phyloP scores from a whole-genome alignment of 2,113 vertebrate genomes.

The Emydocephalus ijimae region DNA sequence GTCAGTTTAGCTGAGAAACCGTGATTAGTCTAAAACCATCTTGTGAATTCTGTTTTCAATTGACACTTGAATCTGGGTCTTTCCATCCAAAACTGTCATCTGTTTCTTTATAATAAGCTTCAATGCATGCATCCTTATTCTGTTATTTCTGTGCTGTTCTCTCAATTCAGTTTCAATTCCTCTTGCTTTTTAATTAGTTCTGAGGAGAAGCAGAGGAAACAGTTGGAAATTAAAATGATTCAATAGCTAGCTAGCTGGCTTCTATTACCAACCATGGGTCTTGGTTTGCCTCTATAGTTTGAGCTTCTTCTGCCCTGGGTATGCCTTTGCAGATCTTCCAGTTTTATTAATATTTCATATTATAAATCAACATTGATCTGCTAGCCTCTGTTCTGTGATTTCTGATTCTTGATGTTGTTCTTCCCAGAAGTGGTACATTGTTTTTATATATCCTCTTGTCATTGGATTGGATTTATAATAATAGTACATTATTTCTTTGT shows the following conservation, averaged over 20 bases:
- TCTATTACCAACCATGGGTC: background rate
- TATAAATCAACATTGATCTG: too few relatives aligned
- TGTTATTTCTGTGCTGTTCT: background rate
- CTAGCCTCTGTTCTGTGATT: too few relatives aligned
- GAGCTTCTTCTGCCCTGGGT: too few relatives aligned
- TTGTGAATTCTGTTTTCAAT: background rate
- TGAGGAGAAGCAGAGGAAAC: background rate
- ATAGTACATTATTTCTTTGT: too few relatives aligned
- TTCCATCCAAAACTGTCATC: background rate
- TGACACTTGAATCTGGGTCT: background rate
- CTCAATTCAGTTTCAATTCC: background rate
- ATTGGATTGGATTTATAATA: too few relatives aligned
- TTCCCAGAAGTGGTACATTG: too few relatives aligned
- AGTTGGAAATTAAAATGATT: background rate
- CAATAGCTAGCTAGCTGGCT: background rate
- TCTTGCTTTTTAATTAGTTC: background rate
- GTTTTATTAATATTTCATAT: too few relatives aligned
- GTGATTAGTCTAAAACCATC: background rate
- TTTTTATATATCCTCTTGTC: too few relatives aligned
- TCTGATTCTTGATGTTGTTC: too few relatives aligned
- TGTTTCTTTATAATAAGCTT: background rate
- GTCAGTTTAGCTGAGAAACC: background rate
- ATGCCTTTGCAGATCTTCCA: too few relatives aligned
- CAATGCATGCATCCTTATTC: background rate
- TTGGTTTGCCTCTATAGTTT: too few relatives aligned